Evolutionary conservation across 2,113 vertebrate genomes (phyloP).

Genomic region (Hucho hucho): DNA sequence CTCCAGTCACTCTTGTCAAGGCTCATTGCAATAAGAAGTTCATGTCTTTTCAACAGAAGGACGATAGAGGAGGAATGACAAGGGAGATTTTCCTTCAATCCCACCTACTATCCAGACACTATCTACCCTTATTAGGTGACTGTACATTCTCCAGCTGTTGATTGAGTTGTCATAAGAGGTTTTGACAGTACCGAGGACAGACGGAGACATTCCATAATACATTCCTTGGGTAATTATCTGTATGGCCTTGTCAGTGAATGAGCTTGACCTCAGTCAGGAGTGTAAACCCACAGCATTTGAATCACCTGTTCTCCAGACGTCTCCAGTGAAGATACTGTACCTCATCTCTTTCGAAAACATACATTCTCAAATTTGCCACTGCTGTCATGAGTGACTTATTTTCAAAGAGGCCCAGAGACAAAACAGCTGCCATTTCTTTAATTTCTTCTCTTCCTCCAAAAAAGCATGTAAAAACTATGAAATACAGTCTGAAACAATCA

Average conservation of each 20-base stretch:
- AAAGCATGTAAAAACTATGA: neutral
- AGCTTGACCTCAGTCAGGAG: slow-evolving; percentile 2
- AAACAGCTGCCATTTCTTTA: neutral
- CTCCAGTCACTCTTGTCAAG: slow-evolving; percentile 10
- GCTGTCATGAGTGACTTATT: neutral
- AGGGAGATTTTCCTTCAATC: neutral
- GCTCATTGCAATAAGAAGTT: neutral
- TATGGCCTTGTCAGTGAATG: no score
- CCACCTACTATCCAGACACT: neutral
- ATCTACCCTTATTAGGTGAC: neutral
- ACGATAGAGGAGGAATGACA: neutral
- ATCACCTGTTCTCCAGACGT: neutral
- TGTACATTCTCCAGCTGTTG: neutral
- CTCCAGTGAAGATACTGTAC: neutral
- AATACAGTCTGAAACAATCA: neutral
- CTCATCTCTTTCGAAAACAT: neutral
- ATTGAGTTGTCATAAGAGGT: neutral
- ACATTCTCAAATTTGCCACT: neutral
- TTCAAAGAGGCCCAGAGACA: no score
- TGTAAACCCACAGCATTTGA: slow-evolving; percentile 2
- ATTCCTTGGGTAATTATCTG: neutral
- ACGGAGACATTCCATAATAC: neutral
- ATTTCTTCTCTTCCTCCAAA: neutral
- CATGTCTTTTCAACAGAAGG: slow-evolving; percentile 11
- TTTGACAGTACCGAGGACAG: neutral